Base-by-base conservation (phyloP, 2,113 vertebrate species). In the Drymodes brunneopygia region DNA sequence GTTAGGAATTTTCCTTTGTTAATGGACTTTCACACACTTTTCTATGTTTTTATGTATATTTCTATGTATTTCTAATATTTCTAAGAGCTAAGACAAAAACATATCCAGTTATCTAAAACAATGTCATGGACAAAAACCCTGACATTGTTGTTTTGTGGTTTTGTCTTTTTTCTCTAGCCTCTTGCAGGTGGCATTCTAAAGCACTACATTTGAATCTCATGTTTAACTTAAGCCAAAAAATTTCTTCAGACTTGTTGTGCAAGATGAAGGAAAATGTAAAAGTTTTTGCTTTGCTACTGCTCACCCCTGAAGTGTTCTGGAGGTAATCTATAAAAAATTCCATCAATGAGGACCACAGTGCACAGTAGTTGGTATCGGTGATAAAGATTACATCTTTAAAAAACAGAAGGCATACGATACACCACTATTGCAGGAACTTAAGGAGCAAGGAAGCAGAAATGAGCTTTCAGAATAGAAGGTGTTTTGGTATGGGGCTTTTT, bases 371-470 rank as follows among this genome's bases (percentile, higher is more conserved):
- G 95, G 86, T 92, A 94, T 79, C 89, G n/a, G n/a, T 65, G 79
- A 96, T 82, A 74, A 97, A 94, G 65, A 97, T 90, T 89, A 44
- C 56, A 81, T 94, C 82, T 97, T 94, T 92, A 67, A 92, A 96
- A 95, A 89, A 45, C 74, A 95, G 78, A 84, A 88, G 81, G 81
- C 82, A 80, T 38, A 86, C 56, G 42, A 70, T 48, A 71, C 45
- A 78, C 69, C 78, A 48, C 86, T 94, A 77, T 54, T 50, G 65
- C 61, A 74, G 64, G 73, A 80, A 86, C 44, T 65, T 75, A 38
- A 91, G 58, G 71, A 91, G 58, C 53, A 77, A 89, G 88, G 69
- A 94, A 95, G 83, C 79, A 95, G 94, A 85, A 96, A 94, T 36
- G 31, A 72, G 44, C 78, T 84, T 94, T 92, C 73, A 70, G 89